These are phyloP conservation scores for Acestrorhynchus altus DNA, from an alignment of 2,797 vertebrate species.

Conservation along the genomic window DNA sequence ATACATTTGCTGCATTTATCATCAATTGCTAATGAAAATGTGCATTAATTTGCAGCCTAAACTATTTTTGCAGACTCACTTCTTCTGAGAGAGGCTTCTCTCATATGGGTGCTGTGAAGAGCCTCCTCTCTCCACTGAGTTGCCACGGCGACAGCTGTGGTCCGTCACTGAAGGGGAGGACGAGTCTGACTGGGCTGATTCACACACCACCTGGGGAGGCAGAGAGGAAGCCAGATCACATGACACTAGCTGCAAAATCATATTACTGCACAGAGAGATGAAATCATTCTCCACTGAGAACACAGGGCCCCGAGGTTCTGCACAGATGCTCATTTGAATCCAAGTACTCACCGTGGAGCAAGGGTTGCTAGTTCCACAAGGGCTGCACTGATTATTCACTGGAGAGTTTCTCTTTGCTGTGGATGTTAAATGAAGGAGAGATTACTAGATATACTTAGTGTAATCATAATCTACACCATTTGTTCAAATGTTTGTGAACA, in stretches of 20 bases:
- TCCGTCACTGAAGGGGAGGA: constrained; percentile 81
- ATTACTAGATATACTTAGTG: background rate
- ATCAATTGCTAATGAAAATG: too few species aligned
- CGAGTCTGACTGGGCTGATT: constrained; percentile 85
- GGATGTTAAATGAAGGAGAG: background rate
- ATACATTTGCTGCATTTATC: background rate
- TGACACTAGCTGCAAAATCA: constrained; percentile 40
- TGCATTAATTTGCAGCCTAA: background rate
- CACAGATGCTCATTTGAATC: constrained; percentile 16
- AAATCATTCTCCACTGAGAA: constrained; percentile 28
- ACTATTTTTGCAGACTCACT: constrained; percentile 75
- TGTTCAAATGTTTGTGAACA: too few species aligned
- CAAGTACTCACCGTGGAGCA: constrained; percentile 76
- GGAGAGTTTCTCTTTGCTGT: constrained; percentile 96
- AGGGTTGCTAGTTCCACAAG: constrained; percentile 87
- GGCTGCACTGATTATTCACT: constrained; percentile 85
- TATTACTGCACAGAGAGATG: constrained; percentile 17
- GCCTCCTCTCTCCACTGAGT: constrained; percentile 92
- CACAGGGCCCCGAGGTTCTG: constrained; percentile 1
- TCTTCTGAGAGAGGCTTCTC: constrained; percentile 86
- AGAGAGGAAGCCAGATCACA: constrained; percentile 46
- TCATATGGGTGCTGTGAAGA: constrained; percentile 88
- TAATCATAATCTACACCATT: background rate
- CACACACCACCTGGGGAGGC: constrained; percentile 89
- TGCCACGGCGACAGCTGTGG: constrained; percentile 91